Evolutionary conservation across 2,113 vertebrate genomes (phyloP).

Genomic region (Corapipo altera): DNA sequence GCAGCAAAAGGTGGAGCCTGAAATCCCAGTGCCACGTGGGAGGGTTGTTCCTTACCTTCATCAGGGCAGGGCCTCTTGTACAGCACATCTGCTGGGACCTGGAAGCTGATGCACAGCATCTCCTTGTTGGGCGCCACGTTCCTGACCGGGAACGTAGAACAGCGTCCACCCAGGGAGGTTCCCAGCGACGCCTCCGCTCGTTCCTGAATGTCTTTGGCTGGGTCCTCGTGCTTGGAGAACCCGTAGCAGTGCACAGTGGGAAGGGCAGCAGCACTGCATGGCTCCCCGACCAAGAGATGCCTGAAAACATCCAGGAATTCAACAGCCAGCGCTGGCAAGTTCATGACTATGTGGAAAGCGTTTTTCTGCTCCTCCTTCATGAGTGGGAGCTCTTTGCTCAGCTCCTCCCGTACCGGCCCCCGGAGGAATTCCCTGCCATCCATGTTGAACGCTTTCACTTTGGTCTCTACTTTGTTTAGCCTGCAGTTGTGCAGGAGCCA

Average conservation of each 20-base stretch:
- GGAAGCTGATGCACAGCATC: slow-evolving; percentile 93
- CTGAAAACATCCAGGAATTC: slow-evolving; percentile 89
- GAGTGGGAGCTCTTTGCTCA: slow-evolving; percentile 73
- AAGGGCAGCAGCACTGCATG: slow-evolving; percentile 51
- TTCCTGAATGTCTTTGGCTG: slow-evolving; percentile 79
- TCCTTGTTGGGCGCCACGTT: slow-evolving; percentile 96
- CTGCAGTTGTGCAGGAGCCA: slow-evolving; percentile 94
- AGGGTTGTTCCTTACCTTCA: slow-evolving; percentile 71
- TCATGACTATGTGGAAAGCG: slow-evolving; percentile 89
- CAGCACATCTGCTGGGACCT: slow-evolving; percentile 80
- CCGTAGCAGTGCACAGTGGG: slow-evolving; percentile 90
- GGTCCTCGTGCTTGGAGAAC: slow-evolving; percentile 88
- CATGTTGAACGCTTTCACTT: slow-evolving; percentile 84
- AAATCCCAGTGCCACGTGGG: rapidly evolving
- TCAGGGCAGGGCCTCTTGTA: slow-evolving; percentile 67
- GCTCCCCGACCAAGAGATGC: slow-evolving; percentile 74
- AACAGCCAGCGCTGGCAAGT: slow-evolving; percentile 89
- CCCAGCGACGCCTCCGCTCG: slow-evolving; percentile 78
- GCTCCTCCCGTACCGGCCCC: slow-evolving; percentile 82
- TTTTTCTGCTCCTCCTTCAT: slow-evolving; percentile 31
- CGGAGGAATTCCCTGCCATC: slow-evolving; percentile 90
- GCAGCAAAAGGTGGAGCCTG: background rate
- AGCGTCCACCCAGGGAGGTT: slow-evolving; percentile 73
- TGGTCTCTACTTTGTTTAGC: slow-evolving; percentile 87
- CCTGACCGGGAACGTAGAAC: slow-evolving; percentile 85